Evolutionary conservation across 2,797 vertebrate genomes (phyloP), one percentile per base, ranked within the genome.

Genomic region (Sebastolobus altivelis): DNA sequence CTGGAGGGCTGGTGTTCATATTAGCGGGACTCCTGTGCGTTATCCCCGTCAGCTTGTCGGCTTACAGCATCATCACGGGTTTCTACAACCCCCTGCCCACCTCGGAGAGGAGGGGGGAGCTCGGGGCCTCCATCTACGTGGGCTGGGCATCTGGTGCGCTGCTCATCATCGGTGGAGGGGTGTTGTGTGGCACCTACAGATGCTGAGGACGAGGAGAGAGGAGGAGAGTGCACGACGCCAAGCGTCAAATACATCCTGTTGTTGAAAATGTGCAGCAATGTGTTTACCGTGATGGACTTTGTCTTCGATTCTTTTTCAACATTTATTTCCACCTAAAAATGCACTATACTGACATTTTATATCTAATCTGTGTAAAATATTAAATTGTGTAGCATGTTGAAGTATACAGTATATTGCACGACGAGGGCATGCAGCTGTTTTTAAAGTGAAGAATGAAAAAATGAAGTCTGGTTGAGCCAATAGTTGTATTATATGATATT

Each of bases 111-210:
- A 91, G 79, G 59, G 95, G 96, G 4, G 96, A 96, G 77, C 88
- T 96, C 0, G 96, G 95, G 20, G 94, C 95, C 0, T 95, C 94
- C 61, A 92, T 96, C 55, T 96, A 96, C 68, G 87, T 96, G 46
- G 96, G 95, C 75, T 96, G 95, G 94, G 82, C 73, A 0, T 92
- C 96, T 13, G 95, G 95, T 43, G 89, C 83, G 6, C 89, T 96
- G 74, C 94, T 95, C 1, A 7, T 96, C 69, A 89, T 95, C 11
- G 95, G 96, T 56, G 96, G 96, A 70, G 93, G 87, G 16, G 54
- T 95, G 33, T 69, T 96, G 70, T 93, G 94, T 46, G 82, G 89
- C 80, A 91, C 92, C 25, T 95, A 92, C 82, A 86, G 89, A 80
- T 94, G 92, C 87, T 94, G 88, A 92, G 20, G 77, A 77, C 13